Percentiles rank a stretch among this genome's conserved stretches.
These are phyloP conservation scores for Dasypogon diadema DNA, from an alignment of 2,888 invertebrate genomes.

Conservation along the genomic window DNA sequence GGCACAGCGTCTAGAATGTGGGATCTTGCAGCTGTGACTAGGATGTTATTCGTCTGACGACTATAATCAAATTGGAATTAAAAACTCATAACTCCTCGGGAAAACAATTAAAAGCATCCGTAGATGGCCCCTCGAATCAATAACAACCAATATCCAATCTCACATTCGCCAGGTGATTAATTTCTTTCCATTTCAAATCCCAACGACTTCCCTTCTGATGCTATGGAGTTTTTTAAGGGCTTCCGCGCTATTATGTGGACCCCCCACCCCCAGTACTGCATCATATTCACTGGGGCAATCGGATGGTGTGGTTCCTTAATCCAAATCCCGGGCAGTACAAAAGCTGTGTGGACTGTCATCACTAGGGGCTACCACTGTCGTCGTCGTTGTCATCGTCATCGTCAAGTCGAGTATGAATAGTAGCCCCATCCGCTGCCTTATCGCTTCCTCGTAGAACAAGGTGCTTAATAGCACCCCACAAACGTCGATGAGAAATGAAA, in stretches of 20 bases:
- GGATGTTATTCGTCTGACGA: neutral
- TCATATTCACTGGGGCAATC: neutral
- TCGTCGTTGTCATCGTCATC: neutral
- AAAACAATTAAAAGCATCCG: slow-evolving; percentile 25
- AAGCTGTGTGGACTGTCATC: slow-evolving; percentile 18
- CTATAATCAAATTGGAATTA: slow-evolving; percentile 32
- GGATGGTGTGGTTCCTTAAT: slow-evolving; percentile 18
- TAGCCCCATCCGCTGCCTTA: slow-evolving; percentile 40
- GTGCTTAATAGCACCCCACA: slow-evolving; percentile 43
- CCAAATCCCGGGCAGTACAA: neutral
- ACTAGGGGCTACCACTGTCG: slow-evolving; percentile 39
- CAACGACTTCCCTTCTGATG: slow-evolving; percentile 44
- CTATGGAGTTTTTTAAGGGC: slow-evolving; percentile 21
- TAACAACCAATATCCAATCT: slow-evolving; percentile 42
- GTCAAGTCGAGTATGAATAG: slow-evolving; percentile 26
- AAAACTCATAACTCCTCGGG: slow-evolving; percentile 39
- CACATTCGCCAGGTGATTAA: slow-evolving; percentile 50
- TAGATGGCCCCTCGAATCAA: slow-evolving; percentile 27
- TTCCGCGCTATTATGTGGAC: slow-evolving; percentile 22
- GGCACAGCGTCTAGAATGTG: too few relatives aligned
- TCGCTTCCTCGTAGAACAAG: slow-evolving; percentile 46
- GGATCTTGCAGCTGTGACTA: neutral
- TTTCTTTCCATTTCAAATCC: slow-evolving; percentile 47
- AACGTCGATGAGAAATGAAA: slow-evolving; percentile 50
- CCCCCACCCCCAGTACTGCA: neutral